Evolutionary conservation across 2,113 vertebrate species (phyloP).

Genomic region (Eupsittula cactorum): DNA sequence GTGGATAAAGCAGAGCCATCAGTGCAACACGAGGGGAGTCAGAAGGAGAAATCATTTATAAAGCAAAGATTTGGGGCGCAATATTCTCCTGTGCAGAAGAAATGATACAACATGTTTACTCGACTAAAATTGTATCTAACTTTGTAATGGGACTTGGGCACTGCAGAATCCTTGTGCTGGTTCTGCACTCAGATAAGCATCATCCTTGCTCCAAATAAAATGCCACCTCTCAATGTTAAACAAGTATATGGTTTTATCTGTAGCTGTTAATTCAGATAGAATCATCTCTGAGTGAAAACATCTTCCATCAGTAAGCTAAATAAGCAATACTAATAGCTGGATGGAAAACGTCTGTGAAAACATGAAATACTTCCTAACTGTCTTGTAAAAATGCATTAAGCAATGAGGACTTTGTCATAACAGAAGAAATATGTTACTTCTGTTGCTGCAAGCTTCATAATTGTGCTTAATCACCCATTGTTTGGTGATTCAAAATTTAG

Average conservation of each 20-base stretch:
- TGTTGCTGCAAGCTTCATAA: slow-evolving; percentile 13
- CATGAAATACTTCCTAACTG: neutral
- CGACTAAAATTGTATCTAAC: accelerated
- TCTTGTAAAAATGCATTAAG: neutral
- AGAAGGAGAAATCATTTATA: neutral
- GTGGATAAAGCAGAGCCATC: neutral
- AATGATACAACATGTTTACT: neutral
- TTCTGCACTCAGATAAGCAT: neutral
- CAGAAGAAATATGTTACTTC: neutral
- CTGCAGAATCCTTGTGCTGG: neutral
- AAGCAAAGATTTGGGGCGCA: neutral
- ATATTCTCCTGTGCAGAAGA: neutral
- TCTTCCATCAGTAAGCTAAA: neutral
- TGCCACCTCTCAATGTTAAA: neutral
- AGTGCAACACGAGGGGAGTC: neutral
- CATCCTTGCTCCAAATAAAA: neutral
- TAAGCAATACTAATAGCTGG: neutral
- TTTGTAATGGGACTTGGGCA: neutral
- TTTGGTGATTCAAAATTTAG: neutral
- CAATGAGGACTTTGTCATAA: neutral
- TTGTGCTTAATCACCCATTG: slow-evolving; percentile 29
- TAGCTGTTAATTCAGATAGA: neutral
- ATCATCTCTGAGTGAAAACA: neutral
- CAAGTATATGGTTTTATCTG: neutral
- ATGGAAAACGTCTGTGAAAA: neutral